Evolutionary conservation across 2,888 invertebrate genomes (phyloP).

Genomic region (Epirrhoe tristata): DNA sequence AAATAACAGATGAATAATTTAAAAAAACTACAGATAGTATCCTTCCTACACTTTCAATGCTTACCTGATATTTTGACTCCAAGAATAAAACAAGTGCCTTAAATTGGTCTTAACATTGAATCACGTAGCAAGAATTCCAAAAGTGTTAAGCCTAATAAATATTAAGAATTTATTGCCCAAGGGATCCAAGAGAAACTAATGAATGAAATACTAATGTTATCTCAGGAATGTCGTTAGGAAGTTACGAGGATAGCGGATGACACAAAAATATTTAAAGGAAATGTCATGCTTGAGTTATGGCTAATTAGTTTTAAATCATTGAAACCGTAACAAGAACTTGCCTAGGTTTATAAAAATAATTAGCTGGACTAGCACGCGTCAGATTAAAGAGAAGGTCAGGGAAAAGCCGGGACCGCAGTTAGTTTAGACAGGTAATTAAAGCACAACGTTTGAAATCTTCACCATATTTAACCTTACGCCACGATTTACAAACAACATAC

Average conservation of each 20-base stretch:
- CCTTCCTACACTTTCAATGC: too few relatives aligned
- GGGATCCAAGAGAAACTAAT: slow-evolving; percentile 26
- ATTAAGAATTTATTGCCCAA: slow-evolving; percentile 36
- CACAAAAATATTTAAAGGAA: slow-evolving; percentile 43
- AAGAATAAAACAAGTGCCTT: background rate
- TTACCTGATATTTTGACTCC: too few relatives aligned
- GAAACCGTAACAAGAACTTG: slow-evolving; percentile 27
- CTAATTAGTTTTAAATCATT: slow-evolving; percentile 44
- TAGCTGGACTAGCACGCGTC: background rate
- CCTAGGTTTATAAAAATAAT: slow-evolving; percentile 16
- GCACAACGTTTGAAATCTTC: too few relatives aligned
- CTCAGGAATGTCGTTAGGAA: slow-evolving; percentile 45
- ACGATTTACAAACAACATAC: too few relatives aligned
- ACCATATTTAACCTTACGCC: too few relatives aligned
- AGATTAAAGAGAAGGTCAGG: too few relatives aligned
- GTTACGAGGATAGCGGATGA: slow-evolving; percentile 40
- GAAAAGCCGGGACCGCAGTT: too few relatives aligned
- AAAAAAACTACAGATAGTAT: too few relatives aligned
- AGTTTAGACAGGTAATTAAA: too few relatives aligned
- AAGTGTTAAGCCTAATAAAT: background rate
- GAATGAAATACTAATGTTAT: slow-evolving; percentile 33
- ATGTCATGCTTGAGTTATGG: slow-evolving; percentile 41
- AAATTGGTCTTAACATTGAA: background rate
- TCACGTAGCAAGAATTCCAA: background rate
- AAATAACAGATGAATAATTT: too few relatives aligned